Evolutionary conservation across 2,113 vertebrate species (phyloP).

Genomic region (Platysteira castanea): DNA sequence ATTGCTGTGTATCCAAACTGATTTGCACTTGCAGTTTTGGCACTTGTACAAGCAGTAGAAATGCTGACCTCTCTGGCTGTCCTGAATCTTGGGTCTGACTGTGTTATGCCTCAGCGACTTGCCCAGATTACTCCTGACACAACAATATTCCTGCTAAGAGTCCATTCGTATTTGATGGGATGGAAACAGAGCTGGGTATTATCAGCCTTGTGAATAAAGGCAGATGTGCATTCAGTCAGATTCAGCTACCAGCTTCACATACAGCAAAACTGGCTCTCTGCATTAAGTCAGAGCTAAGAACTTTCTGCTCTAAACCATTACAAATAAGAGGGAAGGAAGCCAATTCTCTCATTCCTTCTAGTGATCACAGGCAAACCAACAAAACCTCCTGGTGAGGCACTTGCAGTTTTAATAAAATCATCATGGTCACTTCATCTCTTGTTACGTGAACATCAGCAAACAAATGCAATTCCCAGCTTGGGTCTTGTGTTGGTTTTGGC

Average conservation of each 20-base stretch:
- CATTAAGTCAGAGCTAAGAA: not conserved
- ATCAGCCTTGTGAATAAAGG: not conserved
- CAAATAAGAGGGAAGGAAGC: not conserved
- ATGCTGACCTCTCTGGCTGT: not conserved
- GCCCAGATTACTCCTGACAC: not conserved
- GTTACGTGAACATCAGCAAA: not conserved
- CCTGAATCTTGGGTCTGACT: not conserved
- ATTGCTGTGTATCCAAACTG: not conserved
- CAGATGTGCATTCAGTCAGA: not conserved
- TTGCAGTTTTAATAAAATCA: not conserved
- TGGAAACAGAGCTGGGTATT: not conserved
- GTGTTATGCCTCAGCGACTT: not conserved
- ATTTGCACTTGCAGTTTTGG: not conserved
- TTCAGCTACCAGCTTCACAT: not conserved
- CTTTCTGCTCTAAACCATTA: not conserved
- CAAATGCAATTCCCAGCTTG: not conserved
- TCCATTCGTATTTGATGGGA: not conserved
- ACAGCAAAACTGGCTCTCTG: not conserved
- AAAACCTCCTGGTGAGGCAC: not conserved
- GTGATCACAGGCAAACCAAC: not conserved
- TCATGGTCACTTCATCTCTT: not conserved
- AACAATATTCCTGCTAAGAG: not conserved
- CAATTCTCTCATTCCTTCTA: not conserved
- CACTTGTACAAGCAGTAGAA: not conserved
- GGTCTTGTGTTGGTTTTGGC: not conserved